Conservation (phyloP, 1,140 invertebrate species). For the Panagrolaimus sp. region DNA sequence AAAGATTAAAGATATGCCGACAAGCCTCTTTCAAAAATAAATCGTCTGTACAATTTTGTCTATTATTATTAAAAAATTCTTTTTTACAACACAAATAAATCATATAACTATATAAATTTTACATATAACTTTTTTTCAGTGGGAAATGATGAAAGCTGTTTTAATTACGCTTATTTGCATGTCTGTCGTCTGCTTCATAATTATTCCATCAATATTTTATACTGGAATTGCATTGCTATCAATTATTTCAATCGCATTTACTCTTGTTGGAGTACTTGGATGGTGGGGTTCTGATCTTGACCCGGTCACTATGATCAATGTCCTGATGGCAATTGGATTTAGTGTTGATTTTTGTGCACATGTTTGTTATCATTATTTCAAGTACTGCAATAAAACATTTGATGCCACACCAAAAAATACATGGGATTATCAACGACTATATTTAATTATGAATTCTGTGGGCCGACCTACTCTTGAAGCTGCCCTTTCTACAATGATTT, state of each 20-base stretch:
- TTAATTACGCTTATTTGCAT: slow-evolving; percentile 38
- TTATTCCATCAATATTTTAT: slow-evolving; percentile 28
- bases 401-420: background rate
- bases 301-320: slow-evolving; percentile 84
- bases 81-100: too few species aligned
- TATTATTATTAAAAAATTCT: too few species aligned
- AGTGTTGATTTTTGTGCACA: slow-evolving; percentile 92
- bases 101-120: too few species aligned
- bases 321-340: slow-evolving; percentile 96
- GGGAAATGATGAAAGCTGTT: slow-evolving; percentile 42
- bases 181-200: slow-evolving; percentile 40
- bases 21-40: too few species aligned
- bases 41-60: too few species aligned
- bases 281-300: slow-evolving; percentile 39
- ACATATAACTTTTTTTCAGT: slow-evolving; percentile 20
- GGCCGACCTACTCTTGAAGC: slow-evolving; percentile 87
- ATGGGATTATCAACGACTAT: background rate
- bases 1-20: too few species aligned
- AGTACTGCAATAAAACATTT: slow-evolving; percentile 5
- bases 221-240: slow-evolving; percentile 33
- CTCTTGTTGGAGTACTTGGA: slow-evolving; percentile 34
- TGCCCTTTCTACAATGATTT: slow-evolving; percentile 79
- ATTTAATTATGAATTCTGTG: slow-evolving; percentile 71
- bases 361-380: slow-evolving; percentile 79
- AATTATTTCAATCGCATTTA: slow-evolving; percentile 40